Percentiles rank a stretch among this genome's conserved stretches.
Evolutionary conservation across 1,140 invertebrate species (phyloP).

Genomic region (Cyclargus thomasi): DNA sequence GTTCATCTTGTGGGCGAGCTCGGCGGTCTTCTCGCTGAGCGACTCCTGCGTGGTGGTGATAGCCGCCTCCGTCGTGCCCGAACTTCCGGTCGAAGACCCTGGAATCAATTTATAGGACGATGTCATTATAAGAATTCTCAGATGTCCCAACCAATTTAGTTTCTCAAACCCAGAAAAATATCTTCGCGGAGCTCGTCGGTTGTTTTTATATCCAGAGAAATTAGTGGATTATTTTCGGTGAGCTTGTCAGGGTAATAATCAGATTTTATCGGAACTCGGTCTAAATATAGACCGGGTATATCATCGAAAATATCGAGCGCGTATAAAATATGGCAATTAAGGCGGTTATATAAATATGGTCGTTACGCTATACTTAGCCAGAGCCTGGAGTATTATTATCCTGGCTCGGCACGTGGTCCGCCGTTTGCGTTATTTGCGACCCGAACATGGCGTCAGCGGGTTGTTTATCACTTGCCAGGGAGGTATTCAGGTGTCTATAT

Average conservation of each 20-base stretch:
- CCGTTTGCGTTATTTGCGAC: neutral
- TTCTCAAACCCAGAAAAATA: neutral
- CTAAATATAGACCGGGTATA: neutral
- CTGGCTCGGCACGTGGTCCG: neutral
- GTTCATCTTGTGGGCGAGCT: constrained; percentile 55
- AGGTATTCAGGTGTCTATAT: too few species aligned
- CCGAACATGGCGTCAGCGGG: neutral
- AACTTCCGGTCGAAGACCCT: constrained; percentile 15
- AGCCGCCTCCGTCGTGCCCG: constrained; percentile 26
- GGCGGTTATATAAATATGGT: neutral
- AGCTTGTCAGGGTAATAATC: neutral
- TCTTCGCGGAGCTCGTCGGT: neutral
- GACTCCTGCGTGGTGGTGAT: constrained; percentile 44
- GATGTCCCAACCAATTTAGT: neutral
- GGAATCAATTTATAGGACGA: constrained; percentile 6
- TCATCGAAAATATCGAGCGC: neutral
- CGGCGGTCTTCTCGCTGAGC: constrained; percentile 48
- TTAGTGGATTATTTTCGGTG: neutral
- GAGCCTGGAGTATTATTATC: neutral
- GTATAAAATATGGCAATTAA: neutral
- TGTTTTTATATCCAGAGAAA: neutral
- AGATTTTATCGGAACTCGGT: neutral
- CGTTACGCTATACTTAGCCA: neutral
- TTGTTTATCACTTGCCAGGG: neutral
- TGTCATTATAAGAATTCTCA: neutral